These are phyloP conservation scores for Paedocypris sp. DNA, from an alignment of 2,113 vertebrate species.

Conservation along the genomic window DNA sequence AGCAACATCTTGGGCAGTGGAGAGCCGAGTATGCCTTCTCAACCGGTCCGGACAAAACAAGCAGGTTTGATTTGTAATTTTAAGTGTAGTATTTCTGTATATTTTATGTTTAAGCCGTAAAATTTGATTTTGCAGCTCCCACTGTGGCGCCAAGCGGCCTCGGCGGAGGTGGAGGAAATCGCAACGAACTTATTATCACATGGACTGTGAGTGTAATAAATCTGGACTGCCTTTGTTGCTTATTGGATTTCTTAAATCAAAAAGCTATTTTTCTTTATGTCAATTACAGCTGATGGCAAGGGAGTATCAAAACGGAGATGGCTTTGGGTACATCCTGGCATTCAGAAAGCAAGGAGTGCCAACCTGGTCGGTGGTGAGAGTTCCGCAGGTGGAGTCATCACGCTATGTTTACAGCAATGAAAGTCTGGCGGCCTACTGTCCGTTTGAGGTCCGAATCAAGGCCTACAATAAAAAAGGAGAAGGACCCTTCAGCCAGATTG, in stretches of 20 bases:
- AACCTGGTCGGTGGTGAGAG: slow-evolving; percentile 60
- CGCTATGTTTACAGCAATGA: slow-evolving; percentile 83
- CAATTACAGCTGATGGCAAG: slow-evolving; percentile 67
- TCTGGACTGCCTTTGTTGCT: background rate
- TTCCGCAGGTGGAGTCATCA: slow-evolving; percentile 74
- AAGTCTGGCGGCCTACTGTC: slow-evolving; percentile 74
- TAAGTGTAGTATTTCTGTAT: too few relatives aligned
- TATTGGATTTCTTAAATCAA: background rate
- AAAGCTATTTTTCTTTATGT: background rate
- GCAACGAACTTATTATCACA: slow-evolving; percentile 79
- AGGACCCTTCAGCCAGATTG: slow-evolving; percentile 83
- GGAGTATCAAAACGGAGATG: slow-evolving; percentile 91
- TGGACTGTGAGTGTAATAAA: slow-evolving; percentile 76
- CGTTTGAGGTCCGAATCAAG: slow-evolving; percentile 88
- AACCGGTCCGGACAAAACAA: slow-evolving; percentile 77
- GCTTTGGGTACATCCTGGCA: slow-evolving; percentile 82
- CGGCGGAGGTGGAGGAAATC: slow-evolving; percentile 84
- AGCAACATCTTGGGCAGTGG: slow-evolving; percentile 91
- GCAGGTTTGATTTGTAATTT: too few relatives aligned
- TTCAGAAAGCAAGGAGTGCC: slow-evolving; percentile 69
- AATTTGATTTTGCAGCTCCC: slow-evolving; percentile 63
- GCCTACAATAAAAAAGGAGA: slow-evolving; percentile 84
- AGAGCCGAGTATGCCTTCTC: slow-evolving; percentile 83
- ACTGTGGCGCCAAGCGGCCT: slow-evolving; percentile 90
- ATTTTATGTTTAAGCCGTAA: background rate